Conservation (phyloP, 2,888 invertebrate species). For the Odontomyia ornata region DNA sequence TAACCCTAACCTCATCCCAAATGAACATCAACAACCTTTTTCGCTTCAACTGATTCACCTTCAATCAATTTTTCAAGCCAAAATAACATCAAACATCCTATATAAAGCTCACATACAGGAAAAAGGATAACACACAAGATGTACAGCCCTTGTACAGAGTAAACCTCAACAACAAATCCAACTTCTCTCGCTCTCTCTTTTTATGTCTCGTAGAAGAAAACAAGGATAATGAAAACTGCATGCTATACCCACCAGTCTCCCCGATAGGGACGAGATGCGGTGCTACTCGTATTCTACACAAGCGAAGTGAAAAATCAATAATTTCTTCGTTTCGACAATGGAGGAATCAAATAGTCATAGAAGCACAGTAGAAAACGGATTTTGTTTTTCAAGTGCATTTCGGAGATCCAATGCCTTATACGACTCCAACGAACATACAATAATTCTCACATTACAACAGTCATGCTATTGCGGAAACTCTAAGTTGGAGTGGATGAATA, state of each 20-base stretch:
- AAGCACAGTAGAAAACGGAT: neutral
- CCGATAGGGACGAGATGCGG: no score
- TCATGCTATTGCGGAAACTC: no score
- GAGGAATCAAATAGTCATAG: neutral
- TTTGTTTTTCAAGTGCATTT: constrained; percentile 13
- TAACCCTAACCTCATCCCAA: no score
- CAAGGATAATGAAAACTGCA: constrained; percentile 10
- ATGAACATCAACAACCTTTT: no score
- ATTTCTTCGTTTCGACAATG: constrained; percentile 23
- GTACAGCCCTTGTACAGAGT: neutral
- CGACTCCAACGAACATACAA: neutral
- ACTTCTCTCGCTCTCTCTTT: neutral
- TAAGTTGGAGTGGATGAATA: no score
- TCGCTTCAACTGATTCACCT: no score
- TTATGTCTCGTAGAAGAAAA: constrained; percentile 5
- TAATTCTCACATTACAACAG: no score
- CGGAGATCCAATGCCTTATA: neutral
- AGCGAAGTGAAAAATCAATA: constrained; percentile 43
- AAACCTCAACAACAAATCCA: neutral
- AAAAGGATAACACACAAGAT: neutral
- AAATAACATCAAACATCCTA: neutral
- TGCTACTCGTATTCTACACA: no score
- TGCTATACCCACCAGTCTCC: neutral
- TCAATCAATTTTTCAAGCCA: no score
- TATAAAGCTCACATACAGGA: neutral